Conservation (phyloP, 2,113 vertebrate genomes). For the Rhodinocichla rosea region DNA sequence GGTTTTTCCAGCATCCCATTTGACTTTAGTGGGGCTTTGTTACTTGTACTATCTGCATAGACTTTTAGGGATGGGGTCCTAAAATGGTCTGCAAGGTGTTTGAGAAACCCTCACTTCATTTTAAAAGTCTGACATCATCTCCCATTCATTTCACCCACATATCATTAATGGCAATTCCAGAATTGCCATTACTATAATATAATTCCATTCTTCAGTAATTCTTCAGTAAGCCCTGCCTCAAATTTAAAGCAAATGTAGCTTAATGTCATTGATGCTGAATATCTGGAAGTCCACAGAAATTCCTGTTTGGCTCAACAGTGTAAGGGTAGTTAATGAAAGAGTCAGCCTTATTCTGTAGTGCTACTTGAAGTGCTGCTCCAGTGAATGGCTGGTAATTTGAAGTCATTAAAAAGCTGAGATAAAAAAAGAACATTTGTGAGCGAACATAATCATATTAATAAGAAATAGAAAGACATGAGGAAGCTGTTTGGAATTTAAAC, state of each 20-base stretch:
- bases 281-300: neutral
- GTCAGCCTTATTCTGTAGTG: neutral
- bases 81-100: neutral
- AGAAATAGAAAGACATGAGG: slow-evolving; percentile 13
- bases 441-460: neutral
- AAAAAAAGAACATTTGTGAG: slow-evolving; percentile 32
- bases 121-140: neutral
- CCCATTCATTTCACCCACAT: neutral
- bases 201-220: neutral
- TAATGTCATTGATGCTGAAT: neutral
- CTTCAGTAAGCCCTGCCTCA: neutral
- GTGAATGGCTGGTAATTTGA: neutral
- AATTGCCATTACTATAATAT: neutral
- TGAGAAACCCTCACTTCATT: neutral
- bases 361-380: neutral
- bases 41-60: neutral
- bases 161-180: neutral
- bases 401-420: neutral
- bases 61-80: neutral
- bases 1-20: neutral
- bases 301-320: neutral
- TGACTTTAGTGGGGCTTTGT: neutral
- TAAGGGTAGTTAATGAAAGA: neutral
- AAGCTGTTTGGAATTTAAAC: slow-evolving; percentile 41
- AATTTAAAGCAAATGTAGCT: neutral